Evolutionary conservation across 92 coral and sea anemone genomes (phyloP), one percentile per base, ranked within the genome.

Genomic region (Umimayanthus kanabou): DNA sequence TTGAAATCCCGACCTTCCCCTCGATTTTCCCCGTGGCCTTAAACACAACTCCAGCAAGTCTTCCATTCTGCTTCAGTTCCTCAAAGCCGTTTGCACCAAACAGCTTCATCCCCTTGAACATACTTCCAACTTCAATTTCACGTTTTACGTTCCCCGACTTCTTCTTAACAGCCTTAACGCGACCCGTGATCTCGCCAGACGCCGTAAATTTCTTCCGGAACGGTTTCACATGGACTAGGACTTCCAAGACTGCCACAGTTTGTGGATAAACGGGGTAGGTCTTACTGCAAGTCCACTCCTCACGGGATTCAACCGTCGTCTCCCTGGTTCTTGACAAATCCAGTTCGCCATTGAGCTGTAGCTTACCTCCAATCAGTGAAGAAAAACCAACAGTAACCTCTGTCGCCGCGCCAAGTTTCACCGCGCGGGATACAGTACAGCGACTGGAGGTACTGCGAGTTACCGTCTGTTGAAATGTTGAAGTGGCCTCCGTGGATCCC

Each of bases 181-280:
- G 22, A 4, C 78, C 78, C 25, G 9, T 73, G 7, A 73, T 73
- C 78, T 73, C 78, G n/a, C 47, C 78, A 73, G 49, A 23, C 40
- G 78, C 49, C 14, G 78, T 73, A 40, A 73, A 73, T 2, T 40
- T 73, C 25, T 73, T 73, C 43, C 15, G 40, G 39, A 73, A 73
- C 6, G 78, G 78, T 16, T 73, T 73, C 16, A 73, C 78, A 11
- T 33, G 78, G 1, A 73, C 78, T 9, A 73, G n/a, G 25, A 73
- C 78, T 40, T 73, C 78, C 47, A 73, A 39, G 11, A 39, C 78
- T 73, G 78, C 78, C 49, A 39, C 78, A 11, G 78, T 73, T 25
- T 73, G 78, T 37, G 78, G 78, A n/a, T 73, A 73, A 23, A 73
- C 78, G 22, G 78, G 78, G 26, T 73, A 73, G 1, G 78, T 73